phyloP scores from a whole-genome alignment of 2,113 vertebrate species.

The Philantomba maxwellii region DNA sequence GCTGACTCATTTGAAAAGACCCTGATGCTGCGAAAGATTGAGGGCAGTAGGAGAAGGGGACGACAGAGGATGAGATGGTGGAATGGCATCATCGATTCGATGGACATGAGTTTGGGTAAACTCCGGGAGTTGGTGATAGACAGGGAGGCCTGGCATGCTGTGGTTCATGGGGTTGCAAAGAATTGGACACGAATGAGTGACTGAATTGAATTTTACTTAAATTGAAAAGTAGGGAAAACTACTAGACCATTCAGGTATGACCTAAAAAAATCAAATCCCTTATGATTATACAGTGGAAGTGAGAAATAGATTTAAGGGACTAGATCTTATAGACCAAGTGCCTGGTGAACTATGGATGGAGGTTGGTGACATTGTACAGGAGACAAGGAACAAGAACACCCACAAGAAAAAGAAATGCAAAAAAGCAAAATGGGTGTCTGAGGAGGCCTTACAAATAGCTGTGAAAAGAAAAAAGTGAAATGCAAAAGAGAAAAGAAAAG shows the following conservation, averaged over 20 bases:
- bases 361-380: neutral
- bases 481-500: neutral
- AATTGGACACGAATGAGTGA: too few species aligned
- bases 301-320: neutral
- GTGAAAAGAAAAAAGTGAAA: neutral
- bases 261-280: neutral
- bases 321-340: neutral
- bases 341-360: neutral
- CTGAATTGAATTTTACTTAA: neutral
- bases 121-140: neutral
- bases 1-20: neutral
- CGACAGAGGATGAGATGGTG: neutral
- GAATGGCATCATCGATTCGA: fast-evolving
- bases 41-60: neutral
- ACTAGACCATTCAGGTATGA: neutral
- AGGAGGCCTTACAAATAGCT: neutral
- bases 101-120: neutral
- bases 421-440: neutral
- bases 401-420: neutral
- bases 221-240: neutral
- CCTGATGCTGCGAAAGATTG: neutral
- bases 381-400: neutral
- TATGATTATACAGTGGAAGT: neutral
- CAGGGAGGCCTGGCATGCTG: too few species aligned
- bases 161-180: too few species aligned